phyloP scores from a whole-genome alignment of 1,140 invertebrate species.

The Scaptomyza pallida region DNA sequence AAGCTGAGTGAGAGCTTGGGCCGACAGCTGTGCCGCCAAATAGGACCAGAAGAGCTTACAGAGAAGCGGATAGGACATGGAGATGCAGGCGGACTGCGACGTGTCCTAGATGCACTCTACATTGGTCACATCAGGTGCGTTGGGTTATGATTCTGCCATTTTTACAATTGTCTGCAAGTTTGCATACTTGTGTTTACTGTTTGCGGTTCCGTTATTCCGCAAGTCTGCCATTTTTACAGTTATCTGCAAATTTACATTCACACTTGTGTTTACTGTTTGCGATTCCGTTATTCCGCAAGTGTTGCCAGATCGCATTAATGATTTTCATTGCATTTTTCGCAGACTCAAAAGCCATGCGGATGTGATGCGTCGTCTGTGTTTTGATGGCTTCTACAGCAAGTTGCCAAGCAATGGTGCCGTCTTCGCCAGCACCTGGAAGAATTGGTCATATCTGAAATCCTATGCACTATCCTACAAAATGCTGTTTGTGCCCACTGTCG shows the following conservation, averaged over 20 bases:
- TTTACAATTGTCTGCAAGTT: no score
- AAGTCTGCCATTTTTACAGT: no score
- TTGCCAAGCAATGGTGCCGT: conserved; percentile 86
- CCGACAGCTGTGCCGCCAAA: conserved; percentile 84
- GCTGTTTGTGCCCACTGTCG: conserved; percentile 86
- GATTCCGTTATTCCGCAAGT: no score
- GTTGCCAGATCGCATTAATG: no score
- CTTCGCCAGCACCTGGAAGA: conserved; percentile 87
- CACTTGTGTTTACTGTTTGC: no score
- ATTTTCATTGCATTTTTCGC: background rate
- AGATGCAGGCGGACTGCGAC: conserved; percentile 83
- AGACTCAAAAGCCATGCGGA: conserved; percentile 82
- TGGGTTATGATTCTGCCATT: no score
- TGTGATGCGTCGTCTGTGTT: conserved; percentile 84
- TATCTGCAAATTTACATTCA: no score
- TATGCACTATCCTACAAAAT: conserved; percentile 86
- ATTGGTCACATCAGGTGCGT: conserved; percentile 85
- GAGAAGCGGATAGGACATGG: background rate
- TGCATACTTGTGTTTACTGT: no score
- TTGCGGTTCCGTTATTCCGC: no score
- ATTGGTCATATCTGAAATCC: conserved; percentile 86
- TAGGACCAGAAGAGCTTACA: conserved; percentile 77
- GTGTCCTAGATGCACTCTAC: conserved; percentile 86
- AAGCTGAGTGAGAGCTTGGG: conserved; percentile 85
- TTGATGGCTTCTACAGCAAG: conserved; percentile 88